These are phyloP conservation scores for Mohoua ochrocephala DNA, from an alignment of 2,113 vertebrate species.

Conservation along the genomic window DNA sequence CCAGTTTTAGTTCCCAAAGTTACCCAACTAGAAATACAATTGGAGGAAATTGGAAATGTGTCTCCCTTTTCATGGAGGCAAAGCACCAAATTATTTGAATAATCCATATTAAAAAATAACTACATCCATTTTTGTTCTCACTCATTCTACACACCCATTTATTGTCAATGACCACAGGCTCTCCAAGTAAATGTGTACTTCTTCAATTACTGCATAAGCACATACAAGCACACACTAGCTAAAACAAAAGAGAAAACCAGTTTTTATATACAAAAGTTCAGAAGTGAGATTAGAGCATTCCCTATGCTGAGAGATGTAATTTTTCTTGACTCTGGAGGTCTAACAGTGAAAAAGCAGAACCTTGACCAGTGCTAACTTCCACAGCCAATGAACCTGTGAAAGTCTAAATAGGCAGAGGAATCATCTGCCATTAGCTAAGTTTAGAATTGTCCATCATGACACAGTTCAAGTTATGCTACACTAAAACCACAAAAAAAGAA, in stretches of 20 bases:
- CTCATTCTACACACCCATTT: background rate
- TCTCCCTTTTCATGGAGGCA: background rate
- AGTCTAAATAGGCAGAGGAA: background rate
- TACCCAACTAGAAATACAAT: background rate
- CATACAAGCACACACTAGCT: background rate
- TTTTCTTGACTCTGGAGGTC: background rate
- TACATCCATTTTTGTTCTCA: background rate
- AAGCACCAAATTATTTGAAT: background rate
- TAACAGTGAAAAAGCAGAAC: background rate
- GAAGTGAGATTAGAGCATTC: background rate
- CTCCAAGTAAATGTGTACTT: background rate
- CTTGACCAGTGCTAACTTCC: background rate
- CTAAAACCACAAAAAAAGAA: background rate
- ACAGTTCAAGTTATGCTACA: background rate
- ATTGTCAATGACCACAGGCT: background rate
- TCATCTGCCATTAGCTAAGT: background rate
- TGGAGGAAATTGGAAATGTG: background rate
- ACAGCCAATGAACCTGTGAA: background rate
- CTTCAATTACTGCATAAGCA: background rate
- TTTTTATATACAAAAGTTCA: background rate
- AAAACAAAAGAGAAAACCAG: background rate
- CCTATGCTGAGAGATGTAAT: background rate
- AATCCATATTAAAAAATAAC: background rate
- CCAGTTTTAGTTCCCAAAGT: background rate
- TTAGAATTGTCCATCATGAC: background rate